Percentiles rank a stretch among this genome's conserved stretches.
phyloP scores from a whole-genome alignment of 1,140 invertebrate species.

The Saccostrea glomerata region DNA sequence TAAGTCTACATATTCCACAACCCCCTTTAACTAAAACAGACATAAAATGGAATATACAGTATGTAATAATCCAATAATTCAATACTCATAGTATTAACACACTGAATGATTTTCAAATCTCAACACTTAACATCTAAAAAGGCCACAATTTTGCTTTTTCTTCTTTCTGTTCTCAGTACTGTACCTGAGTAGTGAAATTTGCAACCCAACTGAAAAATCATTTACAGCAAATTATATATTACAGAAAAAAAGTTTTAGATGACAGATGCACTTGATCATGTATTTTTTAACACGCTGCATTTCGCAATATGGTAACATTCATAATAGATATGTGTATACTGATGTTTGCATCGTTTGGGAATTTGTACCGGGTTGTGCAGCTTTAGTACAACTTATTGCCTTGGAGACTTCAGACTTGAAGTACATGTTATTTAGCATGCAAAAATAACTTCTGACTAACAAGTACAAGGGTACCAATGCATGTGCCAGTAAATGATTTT shows the following conservation, averaged over 20 bases:
- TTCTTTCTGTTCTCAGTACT: slow-evolving; percentile 12
- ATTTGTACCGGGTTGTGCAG: neutral
- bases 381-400: neutral
- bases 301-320: neutral
- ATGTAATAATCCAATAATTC: slow-evolving; percentile 22
- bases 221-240: slow-evolving; percentile 2
- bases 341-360: neutral
- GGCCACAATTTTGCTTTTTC: neutral
- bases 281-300: neutral
- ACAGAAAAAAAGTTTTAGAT: neutral
- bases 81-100: neutral
- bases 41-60: neutral
- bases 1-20: slow-evolving; percentile 13
- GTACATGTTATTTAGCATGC: neutral
- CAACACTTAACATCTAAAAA: slow-evolving; percentile 30
- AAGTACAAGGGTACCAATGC: neutral
- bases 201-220: slow-evolving; percentile 31
- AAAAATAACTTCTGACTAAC: neutral
- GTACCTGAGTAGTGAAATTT: slow-evolving; percentile 30
- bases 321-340: neutral
- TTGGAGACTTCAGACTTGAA: neutral
- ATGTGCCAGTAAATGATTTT: slow-evolving; percentile 18
- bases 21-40: slow-evolving; percentile 11
- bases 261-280: neutral
- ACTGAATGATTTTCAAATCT: neutral